Base-by-base conservation (phyloP, 2,113 vertebrate species). In the Poeciliopsis retropinna region DNA sequence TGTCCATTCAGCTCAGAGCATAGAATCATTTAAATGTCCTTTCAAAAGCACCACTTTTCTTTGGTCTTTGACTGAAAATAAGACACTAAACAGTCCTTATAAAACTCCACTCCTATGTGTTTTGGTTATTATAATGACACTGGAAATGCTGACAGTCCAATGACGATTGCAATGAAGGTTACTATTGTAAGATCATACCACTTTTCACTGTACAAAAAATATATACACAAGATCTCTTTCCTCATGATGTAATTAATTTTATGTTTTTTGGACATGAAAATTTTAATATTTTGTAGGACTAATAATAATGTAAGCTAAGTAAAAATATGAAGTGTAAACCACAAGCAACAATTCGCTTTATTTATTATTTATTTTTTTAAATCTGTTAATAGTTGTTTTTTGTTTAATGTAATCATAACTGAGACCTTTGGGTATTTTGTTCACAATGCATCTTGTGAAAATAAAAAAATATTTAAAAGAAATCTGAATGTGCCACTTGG, bases 311-410 rank as follows among this genome's bases (percentile, higher is more conserved):
- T 13, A 14, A 44, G 41, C 1, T 44, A 44, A 12, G 19, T 3
- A 64, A 29, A 63, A 63, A 30, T 13, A 32, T 13, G 9, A 3
- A 65, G 10, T 34, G 3, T 27, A n/a, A 7, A 28, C 34, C 39
- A 30, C 4, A 29, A 67, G 4, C n/a, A 61, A 10, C 19, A 78
- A 71, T 25, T 60, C 8, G 8, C 32, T 31, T 61, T 2, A 8
- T 41, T 79, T n/a, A n/a, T n/a, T 3, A 62, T 63, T 70, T 34
- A 34, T 34, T 71, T 54, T 72, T 31, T 60, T n/a, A 19, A 73
- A 72, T 63, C 57, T 44, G 25, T 60, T 79, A n/a, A 19, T 60
- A 72, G n/a, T 30, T 15, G 13, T 13, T 47, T 66, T 60, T 32
- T 5, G 5, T 65, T 29, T 28, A 71, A 41, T 70, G 64, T 64